Conservation (phyloP, 2,113 vertebrate genomes). For the Cyprinodon brontotheroides region DNA sequence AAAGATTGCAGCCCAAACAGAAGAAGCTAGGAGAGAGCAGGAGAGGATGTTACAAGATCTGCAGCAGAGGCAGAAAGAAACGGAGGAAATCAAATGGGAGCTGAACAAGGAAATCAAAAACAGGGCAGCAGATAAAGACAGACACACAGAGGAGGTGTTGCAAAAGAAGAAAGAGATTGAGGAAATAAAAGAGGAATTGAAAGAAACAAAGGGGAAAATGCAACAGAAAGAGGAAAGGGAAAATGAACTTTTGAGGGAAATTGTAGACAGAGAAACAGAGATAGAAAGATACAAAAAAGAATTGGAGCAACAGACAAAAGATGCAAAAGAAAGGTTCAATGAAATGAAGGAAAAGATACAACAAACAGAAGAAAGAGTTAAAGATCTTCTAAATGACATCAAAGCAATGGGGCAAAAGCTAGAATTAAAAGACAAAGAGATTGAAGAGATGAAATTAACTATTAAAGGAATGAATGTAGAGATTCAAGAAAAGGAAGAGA, state of each 20-base stretch:
- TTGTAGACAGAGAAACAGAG: neutral
- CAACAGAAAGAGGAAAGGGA: constrained; percentile 13
- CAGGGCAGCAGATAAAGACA: neutral
- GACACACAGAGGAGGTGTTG: constrained; percentile 4
- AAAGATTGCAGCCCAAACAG: neutral
- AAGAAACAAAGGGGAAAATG: neutral
- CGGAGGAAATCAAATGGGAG: constrained; percentile 16
- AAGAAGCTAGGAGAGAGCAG: constrained; percentile 11
- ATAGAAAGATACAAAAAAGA: constrained; percentile 16
- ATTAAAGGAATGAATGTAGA: constrained; percentile 24
- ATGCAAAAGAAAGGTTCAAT: neutral
- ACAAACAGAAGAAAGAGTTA: constrained; percentile 7
- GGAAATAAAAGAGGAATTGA: constrained; percentile 1
- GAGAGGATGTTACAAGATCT: constrained; percentile 2
- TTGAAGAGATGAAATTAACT: neutral
- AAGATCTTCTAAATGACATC: neutral
- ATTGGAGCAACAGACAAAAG: neutral
- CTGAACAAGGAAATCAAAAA: neutral
- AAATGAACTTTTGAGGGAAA: neutral
- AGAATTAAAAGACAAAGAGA: constrained; percentile 22
- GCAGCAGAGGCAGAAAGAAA: constrained; percentile 28
- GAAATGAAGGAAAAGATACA: neutral
- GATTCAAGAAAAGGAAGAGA: constrained; percentile 27
- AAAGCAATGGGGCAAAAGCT: constrained; percentile 2
- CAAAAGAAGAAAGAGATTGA: neutral